Evolutionary conservation across 2,797 vertebrate species (phyloP).

Genomic region (Enteromius paludinosus): DNA sequence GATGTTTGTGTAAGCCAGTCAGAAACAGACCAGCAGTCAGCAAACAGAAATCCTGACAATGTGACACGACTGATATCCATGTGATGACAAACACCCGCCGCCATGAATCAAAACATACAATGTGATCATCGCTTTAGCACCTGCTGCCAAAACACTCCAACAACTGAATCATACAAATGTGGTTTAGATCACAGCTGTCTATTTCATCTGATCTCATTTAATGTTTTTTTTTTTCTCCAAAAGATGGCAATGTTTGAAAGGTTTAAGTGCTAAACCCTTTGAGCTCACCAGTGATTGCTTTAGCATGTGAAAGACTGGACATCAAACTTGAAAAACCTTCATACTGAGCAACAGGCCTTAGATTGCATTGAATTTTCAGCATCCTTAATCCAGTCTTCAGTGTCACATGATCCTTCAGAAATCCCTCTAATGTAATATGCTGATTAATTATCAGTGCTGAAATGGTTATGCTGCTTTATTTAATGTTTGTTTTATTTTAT

Average conservation of each 20-base stretch:
- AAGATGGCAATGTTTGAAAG: background rate
- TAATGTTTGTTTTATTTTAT: no score
- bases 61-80: conserved; percentile 23
- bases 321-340: background rate
- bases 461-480: no score
- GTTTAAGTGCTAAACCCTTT: background rate
- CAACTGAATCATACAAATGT: background rate
- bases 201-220: conserved; percentile 19
- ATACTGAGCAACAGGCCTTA: background rate
- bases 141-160: conserved; percentile 26
- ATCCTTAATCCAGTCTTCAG: background rate
- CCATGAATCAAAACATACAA: conserved; percentile 26
- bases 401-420: background rate
- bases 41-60: conserved; percentile 23
- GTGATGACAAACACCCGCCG: conserved; percentile 38
- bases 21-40: conserved; percentile 22
- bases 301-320: background rate
- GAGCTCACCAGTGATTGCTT: background rate
- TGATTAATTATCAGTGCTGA: background rate
- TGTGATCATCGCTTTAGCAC: conserved; percentile 13
- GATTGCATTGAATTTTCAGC: background rate
- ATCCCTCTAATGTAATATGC: background rate
- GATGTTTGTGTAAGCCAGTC: conserved; percentile 20
- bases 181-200: conserved; percentile 19
- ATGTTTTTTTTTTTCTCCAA: background rate